phyloP scores from a whole-genome alignment of 2,888 invertebrate genomes.

The Incurvaria masculella region DNA sequence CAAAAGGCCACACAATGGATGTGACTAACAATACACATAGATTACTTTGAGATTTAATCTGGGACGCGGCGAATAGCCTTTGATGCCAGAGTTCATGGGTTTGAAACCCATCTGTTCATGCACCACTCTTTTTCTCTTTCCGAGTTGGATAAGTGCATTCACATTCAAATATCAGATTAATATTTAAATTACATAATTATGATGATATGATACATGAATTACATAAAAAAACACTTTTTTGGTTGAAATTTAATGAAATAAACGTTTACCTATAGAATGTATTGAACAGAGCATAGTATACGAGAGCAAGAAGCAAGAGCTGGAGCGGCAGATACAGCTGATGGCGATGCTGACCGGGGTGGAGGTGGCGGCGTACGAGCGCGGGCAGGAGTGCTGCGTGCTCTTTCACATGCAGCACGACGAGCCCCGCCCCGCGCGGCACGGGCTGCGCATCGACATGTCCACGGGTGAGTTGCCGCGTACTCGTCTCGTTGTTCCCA shows the following conservation, averaged over 20 bases:
- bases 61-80: too few relatives aligned
- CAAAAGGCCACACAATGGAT: too few relatives aligned
- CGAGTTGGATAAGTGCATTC: too few relatives aligned
- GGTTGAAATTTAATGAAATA: conserved; percentile 28
- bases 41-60: too few relatives aligned
- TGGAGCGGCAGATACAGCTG: conserved; percentile 27
- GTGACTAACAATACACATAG: too few relatives aligned
- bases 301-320: conserved; percentile 25
- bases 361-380: conserved; percentile 36
- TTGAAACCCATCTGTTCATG: too few relatives aligned
- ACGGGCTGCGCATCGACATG: conserved; percentile 30
- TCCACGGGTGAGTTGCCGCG: too few relatives aligned
- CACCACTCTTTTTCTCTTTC: too few relatives aligned
- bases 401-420: conserved; percentile 39
- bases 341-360: conserved; percentile 34
- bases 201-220: background rate
- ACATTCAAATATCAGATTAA: too few relatives aligned
- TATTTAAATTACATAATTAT: too few relatives aligned
- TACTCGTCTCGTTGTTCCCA: too few relatives aligned
- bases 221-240: background rate
- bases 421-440: conserved; percentile 25
- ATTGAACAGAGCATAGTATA: conserved; percentile 9
- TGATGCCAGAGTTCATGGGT: too few relatives aligned
- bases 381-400: conserved; percentile 33
- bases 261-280: conserved; percentile 11